These are phyloP conservation scores for Falco concolor DNA, from an alignment of 2,797 vertebrate species.

Conservation along the genomic window DNA sequence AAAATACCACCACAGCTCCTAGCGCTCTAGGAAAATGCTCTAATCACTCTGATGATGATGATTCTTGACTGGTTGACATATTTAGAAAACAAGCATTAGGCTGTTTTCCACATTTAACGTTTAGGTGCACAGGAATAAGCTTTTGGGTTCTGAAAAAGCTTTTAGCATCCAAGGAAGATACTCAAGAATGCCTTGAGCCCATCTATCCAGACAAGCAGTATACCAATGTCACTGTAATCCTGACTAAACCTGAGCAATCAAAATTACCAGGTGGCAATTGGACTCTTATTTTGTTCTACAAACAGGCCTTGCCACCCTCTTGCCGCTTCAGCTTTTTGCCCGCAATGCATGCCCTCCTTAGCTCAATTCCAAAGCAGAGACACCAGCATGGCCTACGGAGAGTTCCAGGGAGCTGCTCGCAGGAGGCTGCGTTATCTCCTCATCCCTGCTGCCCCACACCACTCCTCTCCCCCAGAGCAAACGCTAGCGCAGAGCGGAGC, in stretches of 20 bases:
- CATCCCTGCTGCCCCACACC: neutral
- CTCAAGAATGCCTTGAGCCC: neutral
- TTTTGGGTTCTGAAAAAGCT: neutral
- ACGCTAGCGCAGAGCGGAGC: neutral
- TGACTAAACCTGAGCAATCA: neutral
- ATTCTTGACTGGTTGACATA: neutral
- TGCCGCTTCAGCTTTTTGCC: neutral
- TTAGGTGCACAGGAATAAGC: neutral
- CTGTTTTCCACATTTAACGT: neutral
- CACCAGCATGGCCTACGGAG: rapidly evolving
- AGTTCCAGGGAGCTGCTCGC: neutral
- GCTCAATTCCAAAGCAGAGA: neutral
- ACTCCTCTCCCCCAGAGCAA: neutral
- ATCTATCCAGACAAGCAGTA: neutral
- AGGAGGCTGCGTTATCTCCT: neutral
- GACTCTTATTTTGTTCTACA: neutral
- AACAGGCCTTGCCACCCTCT: neutral
- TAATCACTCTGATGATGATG: neutral
- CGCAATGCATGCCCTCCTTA: neutral
- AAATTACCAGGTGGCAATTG: neutral
- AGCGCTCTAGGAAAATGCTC: neutral
- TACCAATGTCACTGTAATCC: neutral
- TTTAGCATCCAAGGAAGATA: neutral
- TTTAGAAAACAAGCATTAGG: neutral
- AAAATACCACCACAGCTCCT: neutral